Evolutionary conservation across 2,797 vertebrate species (phyloP).

Genomic region (Rhyacichthys aspro): DNA sequence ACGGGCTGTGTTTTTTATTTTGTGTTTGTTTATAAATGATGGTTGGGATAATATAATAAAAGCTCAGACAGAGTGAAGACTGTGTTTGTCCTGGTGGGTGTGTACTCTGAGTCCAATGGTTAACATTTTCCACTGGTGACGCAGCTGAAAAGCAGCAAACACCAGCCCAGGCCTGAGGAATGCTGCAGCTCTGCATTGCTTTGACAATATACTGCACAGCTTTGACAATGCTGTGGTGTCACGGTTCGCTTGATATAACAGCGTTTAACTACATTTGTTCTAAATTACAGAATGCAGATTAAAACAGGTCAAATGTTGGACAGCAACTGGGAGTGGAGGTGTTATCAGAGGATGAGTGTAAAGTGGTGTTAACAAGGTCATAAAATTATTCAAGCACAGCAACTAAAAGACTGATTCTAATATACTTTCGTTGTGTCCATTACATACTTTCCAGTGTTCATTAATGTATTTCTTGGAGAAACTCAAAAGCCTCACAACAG

Average conservation of each 20-base stretch:
- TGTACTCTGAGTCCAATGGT: slow-evolving; percentile 40
- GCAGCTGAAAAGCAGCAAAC: slow-evolving; percentile 25
- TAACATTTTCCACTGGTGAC: slow-evolving; percentile 40
- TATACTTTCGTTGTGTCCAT: no score
- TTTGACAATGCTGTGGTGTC: background rate
- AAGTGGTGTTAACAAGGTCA: background rate
- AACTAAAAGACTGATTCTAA: background rate
- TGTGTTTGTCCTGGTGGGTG: slow-evolving; percentile 41
- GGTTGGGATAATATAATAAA: no score
- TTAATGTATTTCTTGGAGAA: no score
- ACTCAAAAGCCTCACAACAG: no score
- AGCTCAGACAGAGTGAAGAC: background rate
- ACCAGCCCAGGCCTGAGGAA: no score
- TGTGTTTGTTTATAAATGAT: no score
- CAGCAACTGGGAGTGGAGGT: background rate
- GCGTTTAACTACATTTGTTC: no score
- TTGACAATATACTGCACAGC: background rate
- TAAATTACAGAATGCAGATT: background rate
- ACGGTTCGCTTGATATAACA: background rate
- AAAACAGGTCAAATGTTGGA: background rate
- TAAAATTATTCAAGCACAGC: background rate
- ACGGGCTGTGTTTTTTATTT: slow-evolving; percentile 1
- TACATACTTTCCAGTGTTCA: no score
- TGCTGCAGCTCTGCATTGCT: slow-evolving; percentile 18
- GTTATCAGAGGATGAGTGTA: background rate